phyloP scores from a whole-genome alignment of 2,888 invertebrate species.

The Cenopis cana region DNA sequence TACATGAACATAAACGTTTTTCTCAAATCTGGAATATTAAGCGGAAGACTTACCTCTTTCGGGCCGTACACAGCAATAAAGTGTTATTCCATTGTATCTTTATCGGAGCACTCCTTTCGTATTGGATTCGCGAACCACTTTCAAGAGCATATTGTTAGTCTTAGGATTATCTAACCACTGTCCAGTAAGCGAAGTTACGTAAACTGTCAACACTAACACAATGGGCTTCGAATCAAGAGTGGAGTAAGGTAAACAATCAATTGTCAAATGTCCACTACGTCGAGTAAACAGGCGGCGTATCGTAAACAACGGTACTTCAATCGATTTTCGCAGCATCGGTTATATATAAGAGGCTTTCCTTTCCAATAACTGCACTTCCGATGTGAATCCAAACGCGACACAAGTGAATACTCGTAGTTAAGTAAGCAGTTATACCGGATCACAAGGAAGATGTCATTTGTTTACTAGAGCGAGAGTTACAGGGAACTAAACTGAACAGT shows the following conservation, averaged over 20 bases:
- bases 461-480: conserved; percentile 43
- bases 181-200: conserved; percentile 55
- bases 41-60: conserved; percentile 44
- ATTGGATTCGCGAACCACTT: neutral
- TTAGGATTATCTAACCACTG: conserved; percentile 51
- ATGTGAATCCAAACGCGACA: neutral
- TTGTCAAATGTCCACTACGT: conserved; percentile 59
- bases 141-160: conserved; percentile 44
- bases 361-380: conserved; percentile 12
- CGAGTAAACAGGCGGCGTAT: conserved; percentile 45
- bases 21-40: conserved; percentile 47
- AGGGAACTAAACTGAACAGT: conserved; percentile 53
- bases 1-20: conserved; percentile 58
- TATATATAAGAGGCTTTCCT: conserved; percentile 34
- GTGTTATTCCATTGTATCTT: conserved; percentile 33
- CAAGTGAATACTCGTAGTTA: neutral
- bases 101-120: neutral
- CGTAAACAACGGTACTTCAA: conserved; percentile 44
- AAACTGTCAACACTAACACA: conserved; percentile 67
- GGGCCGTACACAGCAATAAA: conserved; percentile 14
- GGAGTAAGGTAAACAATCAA: conserved; percentile 74
- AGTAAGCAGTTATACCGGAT: neutral
- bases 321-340: conserved; percentile 14
- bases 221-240: conserved; percentile 62
- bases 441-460: conserved; percentile 26